Percentiles rank a stretch among this genome's conserved stretches.
Evolutionary conservation across 2,888 invertebrate species (phyloP).

Genomic region (Selenia dentaria): DNA sequence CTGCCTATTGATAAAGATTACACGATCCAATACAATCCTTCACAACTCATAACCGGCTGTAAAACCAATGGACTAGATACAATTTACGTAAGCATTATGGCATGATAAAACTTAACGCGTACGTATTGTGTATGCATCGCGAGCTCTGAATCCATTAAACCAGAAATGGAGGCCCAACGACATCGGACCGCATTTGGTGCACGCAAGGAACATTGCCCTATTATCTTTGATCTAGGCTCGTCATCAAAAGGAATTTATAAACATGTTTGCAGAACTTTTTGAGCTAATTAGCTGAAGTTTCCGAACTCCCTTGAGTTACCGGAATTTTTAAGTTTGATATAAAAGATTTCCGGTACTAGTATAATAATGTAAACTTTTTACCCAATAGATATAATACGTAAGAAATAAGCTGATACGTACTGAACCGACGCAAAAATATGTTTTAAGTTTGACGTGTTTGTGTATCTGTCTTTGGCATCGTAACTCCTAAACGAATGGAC

Average conservation of each 20-base stretch:
- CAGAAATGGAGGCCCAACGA: slow-evolving; percentile 47
- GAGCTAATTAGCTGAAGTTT: slow-evolving; percentile 18
- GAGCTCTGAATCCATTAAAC: slow-evolving; percentile 50
- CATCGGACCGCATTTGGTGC: slow-evolving; percentile 50
- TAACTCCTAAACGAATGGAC: no score
- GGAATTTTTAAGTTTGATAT: slow-evolving; percentile 3
- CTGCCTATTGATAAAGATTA: slow-evolving; percentile 5
- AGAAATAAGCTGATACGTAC: no score
- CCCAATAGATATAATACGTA: no score
- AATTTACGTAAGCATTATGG: slow-evolving; percentile 40
- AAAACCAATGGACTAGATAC: slow-evolving; percentile 34
- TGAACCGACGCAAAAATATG: no score
- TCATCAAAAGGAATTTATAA: slow-evolving; percentile 25
- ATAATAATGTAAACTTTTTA: no score
- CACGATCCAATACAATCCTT: slow-evolving; percentile 16
- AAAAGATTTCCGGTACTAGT: slow-evolving; percentile 15
- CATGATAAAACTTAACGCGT: slow-evolving; percentile 36
- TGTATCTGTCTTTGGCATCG: no score
- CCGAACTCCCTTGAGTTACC: slow-evolving; percentile 5
- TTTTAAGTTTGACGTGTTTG: no score
- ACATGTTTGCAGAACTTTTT: slow-evolving; percentile 15
- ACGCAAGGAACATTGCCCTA: slow-evolving; percentile 49
- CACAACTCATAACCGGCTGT: slow-evolving; percentile 22
- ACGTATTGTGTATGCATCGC: slow-evolving; percentile 38
- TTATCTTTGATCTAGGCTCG: slow-evolving; percentile 49